Percentiles rank a stretch among this genome's conserved stretches.
Evolutionary conservation across 2,888 invertebrate species (phyloP).

Genomic region (Mamestra brassicae): DNA sequence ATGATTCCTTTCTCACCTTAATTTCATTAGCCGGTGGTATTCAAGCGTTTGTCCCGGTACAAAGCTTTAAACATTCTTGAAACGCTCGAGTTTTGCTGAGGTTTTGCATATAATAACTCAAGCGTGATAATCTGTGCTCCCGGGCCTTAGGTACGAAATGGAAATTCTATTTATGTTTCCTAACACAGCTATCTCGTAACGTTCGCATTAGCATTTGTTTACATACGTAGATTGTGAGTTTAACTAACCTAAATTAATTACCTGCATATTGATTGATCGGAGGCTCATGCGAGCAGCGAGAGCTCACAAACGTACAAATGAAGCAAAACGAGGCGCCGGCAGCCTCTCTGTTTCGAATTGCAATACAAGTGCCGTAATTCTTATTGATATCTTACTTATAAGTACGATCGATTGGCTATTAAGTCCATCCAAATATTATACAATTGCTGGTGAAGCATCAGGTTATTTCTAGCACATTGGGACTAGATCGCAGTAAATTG

Average conservation of each 20-base stretch:
- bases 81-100: constrained; percentile 70
- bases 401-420: constrained; percentile 70
- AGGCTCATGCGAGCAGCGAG: constrained; percentile 1
- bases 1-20: constrained; percentile 58
- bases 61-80: constrained; percentile 71
- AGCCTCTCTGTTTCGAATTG: constrained; percentile 35
- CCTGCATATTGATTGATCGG: constrained; percentile 53
- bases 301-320: constrained; percentile 40
- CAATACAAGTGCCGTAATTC: constrained; percentile 47
- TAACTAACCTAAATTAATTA: constrained; percentile 53
- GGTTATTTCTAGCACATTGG: constrained; percentile 73
- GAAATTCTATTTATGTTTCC: constrained; percentile 74
- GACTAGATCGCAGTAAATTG: constrained; percentile 82
- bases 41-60: constrained; percentile 64
- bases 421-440: constrained; percentile 75
- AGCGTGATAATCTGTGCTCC: constrained; percentile 76
- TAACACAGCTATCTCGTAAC: constrained; percentile 67
- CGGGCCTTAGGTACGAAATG: constrained; percentile 69
- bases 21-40: constrained; percentile 68
- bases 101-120: constrained; percentile 76
- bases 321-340: constrained; percentile 27
- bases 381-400: constrained; percentile 61
- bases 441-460: constrained; percentile 73
- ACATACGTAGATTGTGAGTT: constrained; percentile 43
- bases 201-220: constrained; percentile 67